Evolutionary conservation across 1,140 invertebrate species (phyloP).

Genomic region (Orussus abietinus): DNA sequence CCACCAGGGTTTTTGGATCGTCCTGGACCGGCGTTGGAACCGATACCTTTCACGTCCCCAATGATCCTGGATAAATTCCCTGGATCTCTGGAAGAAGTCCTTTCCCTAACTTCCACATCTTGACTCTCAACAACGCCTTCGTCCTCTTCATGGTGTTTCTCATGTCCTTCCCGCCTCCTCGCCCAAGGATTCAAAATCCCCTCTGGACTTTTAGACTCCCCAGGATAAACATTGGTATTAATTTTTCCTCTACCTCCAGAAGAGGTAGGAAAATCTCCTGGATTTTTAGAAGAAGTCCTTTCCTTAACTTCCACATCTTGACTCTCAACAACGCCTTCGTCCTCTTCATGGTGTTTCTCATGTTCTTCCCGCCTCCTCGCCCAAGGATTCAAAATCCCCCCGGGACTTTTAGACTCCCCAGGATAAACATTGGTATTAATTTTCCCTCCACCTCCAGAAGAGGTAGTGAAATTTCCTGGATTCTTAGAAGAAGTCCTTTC

Average conservation of each 20-base stretch:
- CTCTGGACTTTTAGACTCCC: not conserved
- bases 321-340: not conserved
- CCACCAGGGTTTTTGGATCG: not conserved
- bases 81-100: no score
- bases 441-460: not conserved
- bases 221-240: not conserved
- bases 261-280: constrained; percentile 4
- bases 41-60: constrained; percentile 1
- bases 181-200: constrained; percentile 55
- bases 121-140: not conserved
- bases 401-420: not conserved
- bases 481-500: no score
- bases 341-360: not conserved
- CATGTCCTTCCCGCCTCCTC: constrained; percentile 31
- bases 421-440: constrained; percentile 3
- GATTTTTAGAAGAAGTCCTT: no score
- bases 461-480: constrained; percentile 5
- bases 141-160: constrained; percentile 1
- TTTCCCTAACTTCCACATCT: not conserved
- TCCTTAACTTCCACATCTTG: not conserved
- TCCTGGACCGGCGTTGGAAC: not conserved
- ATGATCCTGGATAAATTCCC: constrained; percentile 1
- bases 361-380: constrained; percentile 35
- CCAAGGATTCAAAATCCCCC: constrained; percentile 54
- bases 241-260: constrained; percentile 1